Percentiles rank a stretch among this genome's conserved stretches.
Conservation (phyloP, 2,888 invertebrate species). For the Drosophila anomelani region DNA sequence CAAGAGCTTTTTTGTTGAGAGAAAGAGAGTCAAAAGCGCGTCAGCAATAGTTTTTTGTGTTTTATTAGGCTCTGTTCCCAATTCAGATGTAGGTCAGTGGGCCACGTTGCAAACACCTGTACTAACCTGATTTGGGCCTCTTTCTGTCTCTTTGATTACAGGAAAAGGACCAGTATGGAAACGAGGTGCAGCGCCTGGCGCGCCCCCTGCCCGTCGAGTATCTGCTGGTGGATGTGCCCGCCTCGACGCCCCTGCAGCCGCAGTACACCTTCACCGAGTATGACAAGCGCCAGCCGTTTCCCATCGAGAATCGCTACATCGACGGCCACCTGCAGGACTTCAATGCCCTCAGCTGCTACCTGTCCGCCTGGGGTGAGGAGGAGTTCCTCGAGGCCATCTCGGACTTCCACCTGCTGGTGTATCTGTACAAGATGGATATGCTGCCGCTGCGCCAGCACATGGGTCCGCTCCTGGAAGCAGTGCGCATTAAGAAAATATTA, state of each 20-base stretch:
- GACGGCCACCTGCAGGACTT: constrained; percentile 94
- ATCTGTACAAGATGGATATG: constrained; percentile 96
- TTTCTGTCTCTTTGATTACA: constrained; percentile 83
- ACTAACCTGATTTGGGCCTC: background rate
- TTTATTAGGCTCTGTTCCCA: background rate
- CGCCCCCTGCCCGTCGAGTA: constrained; percentile 99
- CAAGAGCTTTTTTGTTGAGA: constrained; percentile 29
- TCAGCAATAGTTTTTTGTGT: constrained; percentile 11
- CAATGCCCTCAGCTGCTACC: constrained; percentile 90
- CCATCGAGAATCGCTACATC: constrained; percentile 92
- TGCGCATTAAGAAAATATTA: constrained; percentile 86
- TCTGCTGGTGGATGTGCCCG: constrained; percentile 97
- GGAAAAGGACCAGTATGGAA: constrained; percentile 99
- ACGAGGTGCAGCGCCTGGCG: constrained; percentile 96
- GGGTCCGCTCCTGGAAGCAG: constrained; percentile 91
- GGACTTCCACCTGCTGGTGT: constrained; percentile 97
- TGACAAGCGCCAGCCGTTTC: constrained; percentile 88
- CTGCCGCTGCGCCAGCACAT: constrained; percentile 92
- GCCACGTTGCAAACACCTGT: constrained; percentile 11
- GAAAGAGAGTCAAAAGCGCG: constrained; percentile 10
- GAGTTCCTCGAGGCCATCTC: constrained; percentile 90
- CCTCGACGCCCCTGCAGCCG: constrained; percentile 94
- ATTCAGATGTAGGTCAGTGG: constrained; percentile 44
- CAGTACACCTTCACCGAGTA: constrained; percentile 89
- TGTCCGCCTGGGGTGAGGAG: constrained; percentile 90